Evolutionary conservation across 2,113 vertebrate species (phyloP).

Genomic region (Oophaga pumilio): DNA sequence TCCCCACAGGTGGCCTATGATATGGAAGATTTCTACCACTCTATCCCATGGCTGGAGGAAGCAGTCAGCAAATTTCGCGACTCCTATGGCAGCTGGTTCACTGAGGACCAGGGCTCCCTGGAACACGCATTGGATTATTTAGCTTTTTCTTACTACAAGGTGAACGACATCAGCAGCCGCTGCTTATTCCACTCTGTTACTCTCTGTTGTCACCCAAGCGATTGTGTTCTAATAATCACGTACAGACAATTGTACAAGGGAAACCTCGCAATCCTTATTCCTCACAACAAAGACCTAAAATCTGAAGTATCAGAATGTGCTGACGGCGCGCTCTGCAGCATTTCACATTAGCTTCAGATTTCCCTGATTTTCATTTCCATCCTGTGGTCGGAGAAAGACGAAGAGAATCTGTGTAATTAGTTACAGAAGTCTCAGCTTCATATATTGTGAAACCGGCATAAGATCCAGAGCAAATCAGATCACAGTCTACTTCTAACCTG

Average conservation of each 20-base stretch:
- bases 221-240: neutral
- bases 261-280: neutral
- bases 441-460: neutral
- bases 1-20: constrained; percentile 87
- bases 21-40: constrained; percentile 87
- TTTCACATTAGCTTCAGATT: neutral
- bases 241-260: neutral
- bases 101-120: constrained; percentile 82
- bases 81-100: constrained; percentile 77
- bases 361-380: neutral
- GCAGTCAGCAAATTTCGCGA: constrained; percentile 83
- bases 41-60: constrained; percentile 89
- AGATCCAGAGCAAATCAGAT: neutral
- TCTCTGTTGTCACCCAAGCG: neutral
- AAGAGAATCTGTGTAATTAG: neutral
- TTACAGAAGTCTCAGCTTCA: neutral
- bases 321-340: neutral
- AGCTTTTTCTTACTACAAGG: constrained; percentile 92
- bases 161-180: constrained; percentile 19
- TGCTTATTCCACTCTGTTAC: neutral
- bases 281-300: neutral
- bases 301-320: neutral
- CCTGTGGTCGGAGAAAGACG: neutral
- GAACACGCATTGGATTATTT: constrained; percentile 90
- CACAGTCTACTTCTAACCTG: neutral